Base-by-base conservation (phyloP, 2,888 invertebrate species). In the Acholoe squamosa region DNA sequence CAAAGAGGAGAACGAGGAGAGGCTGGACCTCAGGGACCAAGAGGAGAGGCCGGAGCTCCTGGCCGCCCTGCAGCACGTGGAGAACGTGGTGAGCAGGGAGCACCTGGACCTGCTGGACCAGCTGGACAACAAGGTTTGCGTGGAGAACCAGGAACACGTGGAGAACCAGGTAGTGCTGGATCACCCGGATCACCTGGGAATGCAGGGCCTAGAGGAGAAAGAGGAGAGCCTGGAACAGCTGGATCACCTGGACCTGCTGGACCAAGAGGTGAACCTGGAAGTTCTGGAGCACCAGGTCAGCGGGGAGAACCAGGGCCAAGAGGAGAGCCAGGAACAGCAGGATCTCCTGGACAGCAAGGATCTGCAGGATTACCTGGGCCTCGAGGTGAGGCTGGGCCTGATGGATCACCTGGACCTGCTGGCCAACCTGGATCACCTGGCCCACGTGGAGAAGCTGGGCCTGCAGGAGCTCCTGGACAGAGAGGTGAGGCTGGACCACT, bases 41-140 rank as follows among this genome's bases (percentile, higher is more conserved):
- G 61, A 52, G 93, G 95, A n/a, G 94, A 91, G 90, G 96, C 96
- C 52, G 94, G 94, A 77, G 94, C 94, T 90, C 96, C 96, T 91
- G 95, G 94, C 52, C 94, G 93, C 86, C 96, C 96, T 28, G 94
- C 67, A 54, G 31, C 52, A 51, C 34, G 84, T 34, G 54, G 86
- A 76, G 91, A 80, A 34, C 54, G 84, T 25, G 88, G 91, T 28
- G 56, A 61, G 34, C 19, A 34, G 51, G 93, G 90, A 10, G 25
- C 51, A 19, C 43, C 90, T 88, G 93, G 93, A 51, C 43, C 86
- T 86, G 33, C 91, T 43, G 92, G 92, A 76, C 89, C 90, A 25
- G 25, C 86, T n/a, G 92, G 92, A 31, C 16, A 19, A 33, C 33
- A n/a, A 34, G 92, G 92, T 34, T 89, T 76, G n/a, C 89, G 89